phyloP scores from a whole-genome alignment of 2,888 invertebrate genomes.

The Acleris sparsana region DNA sequence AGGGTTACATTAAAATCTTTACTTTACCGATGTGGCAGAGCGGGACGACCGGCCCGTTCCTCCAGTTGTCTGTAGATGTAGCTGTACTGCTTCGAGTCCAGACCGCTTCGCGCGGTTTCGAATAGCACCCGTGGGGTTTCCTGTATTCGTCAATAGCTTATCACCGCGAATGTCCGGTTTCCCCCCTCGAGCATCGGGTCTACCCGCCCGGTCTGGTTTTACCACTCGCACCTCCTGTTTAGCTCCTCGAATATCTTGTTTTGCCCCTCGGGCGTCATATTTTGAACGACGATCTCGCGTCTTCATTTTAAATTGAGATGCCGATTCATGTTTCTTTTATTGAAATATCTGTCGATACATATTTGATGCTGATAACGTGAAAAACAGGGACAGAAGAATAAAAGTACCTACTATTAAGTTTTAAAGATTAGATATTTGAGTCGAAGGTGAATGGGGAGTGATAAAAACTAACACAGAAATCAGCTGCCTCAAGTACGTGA shows the following conservation, averaged over 20 bases:
- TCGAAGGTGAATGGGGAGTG: slow-evolving; percentile 67
- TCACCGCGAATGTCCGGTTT: slow-evolving; percentile 38
- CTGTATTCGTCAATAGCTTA: slow-evolving; percentile 43
- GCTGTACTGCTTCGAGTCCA: slow-evolving; percentile 74
- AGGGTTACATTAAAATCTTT: neutral
- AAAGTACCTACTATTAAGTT: slow-evolving; percentile 43
- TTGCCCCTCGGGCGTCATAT: slow-evolving; percentile 51
- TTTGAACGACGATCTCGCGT: slow-evolving; percentile 61
- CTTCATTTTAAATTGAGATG: slow-evolving; percentile 64
- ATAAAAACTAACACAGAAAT: slow-evolving; percentile 69
- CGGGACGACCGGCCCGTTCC: slow-evolving; percentile 75
- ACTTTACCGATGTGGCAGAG: slow-evolving; percentile 69
- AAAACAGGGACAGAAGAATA: slow-evolving; percentile 55
- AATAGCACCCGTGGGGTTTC: slow-evolving; percentile 33
- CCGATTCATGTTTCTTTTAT: slow-evolving; percentile 40
- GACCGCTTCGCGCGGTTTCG: slow-evolving; percentile 65
- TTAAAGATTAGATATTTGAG: slow-evolving; percentile 71
- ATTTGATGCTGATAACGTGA: slow-evolving; percentile 44
- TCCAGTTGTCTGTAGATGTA: slow-evolving; percentile 70
- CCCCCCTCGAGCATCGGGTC: slow-evolving; percentile 40
- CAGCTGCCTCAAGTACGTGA: slow-evolving; percentile 64
- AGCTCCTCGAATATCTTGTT: slow-evolving; percentile 46
- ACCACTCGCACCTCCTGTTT: slow-evolving; percentile 48
- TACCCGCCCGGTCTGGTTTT: slow-evolving; percentile 48
- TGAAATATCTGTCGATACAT: slow-evolving; percentile 38